phyloP scores from a whole-genome alignment of 2,888 invertebrate genomes.

The Salticus scenicus region DNA sequence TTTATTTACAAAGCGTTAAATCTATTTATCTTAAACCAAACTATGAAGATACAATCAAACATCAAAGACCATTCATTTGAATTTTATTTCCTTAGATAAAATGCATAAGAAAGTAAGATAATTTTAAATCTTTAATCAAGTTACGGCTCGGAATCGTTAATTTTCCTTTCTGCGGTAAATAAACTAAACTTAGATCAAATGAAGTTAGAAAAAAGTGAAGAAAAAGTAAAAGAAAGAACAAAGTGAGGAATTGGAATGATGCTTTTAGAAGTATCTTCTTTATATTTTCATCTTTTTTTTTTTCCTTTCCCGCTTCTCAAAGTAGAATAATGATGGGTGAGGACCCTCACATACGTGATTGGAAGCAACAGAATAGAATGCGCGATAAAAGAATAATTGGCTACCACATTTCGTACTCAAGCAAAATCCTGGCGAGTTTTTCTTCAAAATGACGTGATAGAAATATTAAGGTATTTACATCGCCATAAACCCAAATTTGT shows the following conservation, averaged over 20 bases:
- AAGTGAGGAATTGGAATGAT: neutral
- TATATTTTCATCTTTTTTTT: neutral
- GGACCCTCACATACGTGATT: slow-evolving; percentile 51
- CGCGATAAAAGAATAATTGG: slow-evolving; percentile 23
- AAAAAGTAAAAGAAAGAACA: neutral
- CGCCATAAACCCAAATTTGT: too few relatives aligned
- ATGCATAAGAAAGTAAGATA: neutral
- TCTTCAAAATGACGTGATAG: too few relatives aligned
- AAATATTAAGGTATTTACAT: too few relatives aligned
- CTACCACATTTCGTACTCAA: neutral
- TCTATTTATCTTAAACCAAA: too few relatives aligned
- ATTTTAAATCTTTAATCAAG: neutral
- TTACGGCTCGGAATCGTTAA: neutral
- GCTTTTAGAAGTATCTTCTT: neutral
- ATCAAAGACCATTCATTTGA: too few relatives aligned
- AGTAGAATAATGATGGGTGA: slow-evolving; percentile 39
- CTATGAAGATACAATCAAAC: too few relatives aligned
- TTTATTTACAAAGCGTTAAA: too few relatives aligned
- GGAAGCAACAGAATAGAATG: slow-evolving; percentile 19
- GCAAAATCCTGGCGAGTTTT: neutral
- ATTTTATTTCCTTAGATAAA: too few relatives aligned
- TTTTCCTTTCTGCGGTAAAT: neutral
- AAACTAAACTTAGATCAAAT: neutral
- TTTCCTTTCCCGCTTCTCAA: slow-evolving; percentile 6
- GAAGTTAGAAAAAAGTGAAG: neutral